Conservation (phyloP, 2,888 invertebrate species). For the Platycnemis pennipes region DNA sequence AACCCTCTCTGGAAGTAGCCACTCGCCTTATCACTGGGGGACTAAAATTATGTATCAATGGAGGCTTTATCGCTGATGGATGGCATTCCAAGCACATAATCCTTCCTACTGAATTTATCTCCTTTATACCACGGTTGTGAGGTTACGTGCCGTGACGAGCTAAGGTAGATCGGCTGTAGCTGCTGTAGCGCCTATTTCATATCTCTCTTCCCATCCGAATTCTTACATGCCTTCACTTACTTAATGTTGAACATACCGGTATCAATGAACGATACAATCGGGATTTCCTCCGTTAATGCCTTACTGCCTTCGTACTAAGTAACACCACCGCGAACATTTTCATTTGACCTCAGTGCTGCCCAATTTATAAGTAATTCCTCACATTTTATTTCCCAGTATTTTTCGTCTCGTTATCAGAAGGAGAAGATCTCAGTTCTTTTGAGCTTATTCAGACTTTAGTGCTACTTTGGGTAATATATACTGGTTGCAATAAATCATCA, state of each 20-base stretch:
- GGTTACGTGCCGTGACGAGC: not conserved
- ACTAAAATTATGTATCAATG: not conserved
- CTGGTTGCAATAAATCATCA: not conserved
- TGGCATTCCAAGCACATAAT: not conserved
- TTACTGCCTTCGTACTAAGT: too few species aligned
- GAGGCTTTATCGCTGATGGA: not conserved
- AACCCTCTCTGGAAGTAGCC: not conserved
- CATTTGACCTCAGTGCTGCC: not conserved
- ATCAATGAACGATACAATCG: not conserved
- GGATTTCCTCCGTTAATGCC: too few species aligned
- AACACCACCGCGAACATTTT: not conserved
- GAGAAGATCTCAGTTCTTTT: not conserved
- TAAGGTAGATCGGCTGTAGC: not conserved
- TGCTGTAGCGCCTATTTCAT: not conserved
- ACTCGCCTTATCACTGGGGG: not conserved
- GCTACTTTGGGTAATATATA: slow-evolving; percentile 3
- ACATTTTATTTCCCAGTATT: not conserved
- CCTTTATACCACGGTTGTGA: not conserved
- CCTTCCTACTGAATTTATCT: not conserved
- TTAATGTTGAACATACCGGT: not conserved
- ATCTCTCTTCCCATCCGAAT: not conserved
- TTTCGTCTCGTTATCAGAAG: too few species aligned
- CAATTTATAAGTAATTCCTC: not conserved
- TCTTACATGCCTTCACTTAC: not conserved
- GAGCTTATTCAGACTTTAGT: not conserved